These are phyloP conservation scores for Drosophila siamana DNA, from an alignment of 2,888 invertebrate species.

Conservation along the genomic window DNA sequence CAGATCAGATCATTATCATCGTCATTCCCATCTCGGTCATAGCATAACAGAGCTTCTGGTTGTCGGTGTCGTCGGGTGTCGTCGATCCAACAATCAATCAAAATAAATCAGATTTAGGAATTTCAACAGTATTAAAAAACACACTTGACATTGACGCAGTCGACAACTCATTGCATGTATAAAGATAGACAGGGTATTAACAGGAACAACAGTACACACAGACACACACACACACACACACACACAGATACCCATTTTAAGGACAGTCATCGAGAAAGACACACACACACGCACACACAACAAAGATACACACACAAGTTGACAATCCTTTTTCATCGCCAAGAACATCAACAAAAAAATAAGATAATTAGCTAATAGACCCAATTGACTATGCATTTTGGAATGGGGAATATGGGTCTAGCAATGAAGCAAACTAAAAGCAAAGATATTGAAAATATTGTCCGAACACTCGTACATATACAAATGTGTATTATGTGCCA, in stretches of 20 bases:
- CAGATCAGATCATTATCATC: conserved; percentile 5
- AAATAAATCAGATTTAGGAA: conserved; percentile 12
- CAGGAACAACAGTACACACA: conserved; percentile 35
- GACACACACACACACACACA: conserved; percentile 17
- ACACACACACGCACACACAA: conserved; percentile 31
- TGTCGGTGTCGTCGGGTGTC: conserved; percentile 11
- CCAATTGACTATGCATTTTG: not conserved
- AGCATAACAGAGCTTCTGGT: conserved; percentile 24
- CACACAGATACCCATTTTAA: conserved; percentile 28
- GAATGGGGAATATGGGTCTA: not conserved
- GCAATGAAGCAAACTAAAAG: not conserved
- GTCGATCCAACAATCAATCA: conserved; percentile 8
- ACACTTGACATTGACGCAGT: conserved; percentile 20
- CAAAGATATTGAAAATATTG: conserved; percentile 37
- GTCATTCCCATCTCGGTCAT: not conserved
- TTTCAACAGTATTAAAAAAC: conserved; percentile 49
- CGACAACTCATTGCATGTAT: conserved; percentile 28
- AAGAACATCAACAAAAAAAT: conserved; percentile 37
- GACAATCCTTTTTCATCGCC: conserved; percentile 66
- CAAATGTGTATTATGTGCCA: conserved; percentile 74
- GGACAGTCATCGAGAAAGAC: conserved; percentile 49
- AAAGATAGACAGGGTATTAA: conserved; percentile 50
- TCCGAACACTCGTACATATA: conserved; percentile 56
- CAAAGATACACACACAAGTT: conserved; percentile 51
- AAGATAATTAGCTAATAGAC: conserved; percentile 4